Conservation (phyloP, 30 jellyfish, hydroid and myxozoan genomes). For the Hydra vulgaris region DNA sequence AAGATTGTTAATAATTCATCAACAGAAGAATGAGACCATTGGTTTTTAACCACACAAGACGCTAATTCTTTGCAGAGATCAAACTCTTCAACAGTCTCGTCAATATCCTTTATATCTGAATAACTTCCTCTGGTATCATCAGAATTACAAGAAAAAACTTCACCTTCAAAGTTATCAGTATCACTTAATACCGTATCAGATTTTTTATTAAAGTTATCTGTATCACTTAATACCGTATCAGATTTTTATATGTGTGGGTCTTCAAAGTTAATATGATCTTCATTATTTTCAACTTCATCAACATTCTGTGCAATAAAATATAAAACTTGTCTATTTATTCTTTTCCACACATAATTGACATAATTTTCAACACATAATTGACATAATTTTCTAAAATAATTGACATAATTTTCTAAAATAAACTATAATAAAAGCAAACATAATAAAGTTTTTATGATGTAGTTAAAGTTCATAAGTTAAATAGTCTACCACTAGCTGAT, state of each 20-base stretch:
- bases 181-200: background rate
- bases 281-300: background rate
- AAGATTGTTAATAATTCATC: constrained; percentile 11
- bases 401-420: no score
- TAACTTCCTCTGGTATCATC: background rate
- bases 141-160: background rate
- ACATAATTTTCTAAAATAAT: no score
- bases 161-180: background rate
- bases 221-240: no score
- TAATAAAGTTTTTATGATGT: background rate
- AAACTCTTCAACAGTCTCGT: background rate
- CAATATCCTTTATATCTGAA: background rate
- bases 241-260: background rate
- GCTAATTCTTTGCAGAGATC: background rate
- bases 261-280: background rate
- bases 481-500: no score
- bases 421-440: no score
- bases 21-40: background rate
- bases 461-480: no score
- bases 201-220: no score
- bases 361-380: no score
- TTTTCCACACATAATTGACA: background rate
- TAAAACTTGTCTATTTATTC: background rate
- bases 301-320: background rate
- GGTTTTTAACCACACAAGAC: background rate